These are phyloP conservation scores for Pseudochirops cupreus DNA, from an alignment of 2,797 vertebrate species.

Conservation along the genomic window DNA sequence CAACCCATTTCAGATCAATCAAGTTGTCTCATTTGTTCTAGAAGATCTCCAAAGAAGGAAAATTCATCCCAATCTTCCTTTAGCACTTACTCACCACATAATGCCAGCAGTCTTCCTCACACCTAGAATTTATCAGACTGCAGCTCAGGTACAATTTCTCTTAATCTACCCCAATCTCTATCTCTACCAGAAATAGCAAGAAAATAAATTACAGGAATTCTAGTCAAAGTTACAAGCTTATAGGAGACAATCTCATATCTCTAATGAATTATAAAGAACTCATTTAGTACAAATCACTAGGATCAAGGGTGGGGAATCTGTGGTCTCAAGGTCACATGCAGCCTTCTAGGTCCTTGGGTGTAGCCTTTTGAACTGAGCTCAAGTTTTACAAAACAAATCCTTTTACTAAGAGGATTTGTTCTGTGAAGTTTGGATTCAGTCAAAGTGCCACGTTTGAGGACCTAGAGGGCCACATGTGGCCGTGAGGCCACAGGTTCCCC, in stretches of 20 bases:
- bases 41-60: conserved; percentile 13
- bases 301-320: no score
- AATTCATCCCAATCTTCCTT: neutral
- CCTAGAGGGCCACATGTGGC: no score
- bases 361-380: no score
- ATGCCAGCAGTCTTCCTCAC: neutral
- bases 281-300: neutral
- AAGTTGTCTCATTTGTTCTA: neutral
- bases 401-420: no score
- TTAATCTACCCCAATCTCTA: conserved; percentile 13
- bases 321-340: no score
- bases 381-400: no score
- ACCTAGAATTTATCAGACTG: conserved; percentile 12
- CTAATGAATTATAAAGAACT: conserved; percentile 26
- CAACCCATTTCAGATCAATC: neutral
- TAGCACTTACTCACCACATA: neutral
- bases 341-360: no score
- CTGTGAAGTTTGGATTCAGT: no score
- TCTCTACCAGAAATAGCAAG: conserved; percentile 43
- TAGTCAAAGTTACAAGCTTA: neutral
- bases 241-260: neutral
- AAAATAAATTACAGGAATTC: conserved; percentile 14
- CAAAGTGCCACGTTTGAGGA: no score
- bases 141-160: conserved; percentile 15
- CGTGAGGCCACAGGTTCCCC: no score